These are phyloP conservation scores for Decapterus maruadsi DNA, from an alignment of 2,797 vertebrate genomes.

Conservation along the genomic window DNA sequence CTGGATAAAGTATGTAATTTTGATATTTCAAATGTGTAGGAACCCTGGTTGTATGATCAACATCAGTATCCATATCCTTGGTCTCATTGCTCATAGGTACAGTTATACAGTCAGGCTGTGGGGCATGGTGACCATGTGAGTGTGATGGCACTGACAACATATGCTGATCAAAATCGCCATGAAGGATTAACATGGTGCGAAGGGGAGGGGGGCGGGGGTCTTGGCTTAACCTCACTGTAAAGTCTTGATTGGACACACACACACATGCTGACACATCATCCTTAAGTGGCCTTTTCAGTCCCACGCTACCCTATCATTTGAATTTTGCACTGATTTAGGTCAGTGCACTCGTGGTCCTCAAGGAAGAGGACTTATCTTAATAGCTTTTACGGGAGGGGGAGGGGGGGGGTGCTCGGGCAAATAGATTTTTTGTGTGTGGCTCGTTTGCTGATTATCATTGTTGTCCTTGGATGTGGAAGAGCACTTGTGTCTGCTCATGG, in stretches of 20 bases:
- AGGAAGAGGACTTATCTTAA: slow-evolving; percentile 68
- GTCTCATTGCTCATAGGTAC: neutral
- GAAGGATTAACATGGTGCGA: slow-evolving; percentile 59
- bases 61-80: neutral
- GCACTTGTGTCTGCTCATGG: slow-evolving; percentile 53
- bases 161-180: slow-evolving; percentile 64
- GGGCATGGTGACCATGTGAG: neutral
- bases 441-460: slow-evolving; percentile 55
- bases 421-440: slow-evolving; percentile 54
- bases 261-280: slow-evolving; percentile 33
- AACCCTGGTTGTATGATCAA: neutral
- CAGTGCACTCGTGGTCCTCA: slow-evolving; percentile 61
- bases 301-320: slow-evolving; percentile 41
- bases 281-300: slow-evolving; percentile 64
- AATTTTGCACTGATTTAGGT: slow-evolving; percentile 70
- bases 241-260: slow-evolving; percentile 69
- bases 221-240: slow-evolving; percentile 58
- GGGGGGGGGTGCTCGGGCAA: slow-evolving; percentile 15
- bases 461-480: slow-evolving; percentile 44
- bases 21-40: too few species aligned
- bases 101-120: neutral
- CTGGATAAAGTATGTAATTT: too few species aligned
- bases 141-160: slow-evolving; percentile 52
- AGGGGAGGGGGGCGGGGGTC: slow-evolving; percentile 16
- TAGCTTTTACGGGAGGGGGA: slow-evolving; percentile 45